phyloP scores from a whole-genome alignment of 2,113 vertebrate species.

The Cyprinus carpio region DNA sequence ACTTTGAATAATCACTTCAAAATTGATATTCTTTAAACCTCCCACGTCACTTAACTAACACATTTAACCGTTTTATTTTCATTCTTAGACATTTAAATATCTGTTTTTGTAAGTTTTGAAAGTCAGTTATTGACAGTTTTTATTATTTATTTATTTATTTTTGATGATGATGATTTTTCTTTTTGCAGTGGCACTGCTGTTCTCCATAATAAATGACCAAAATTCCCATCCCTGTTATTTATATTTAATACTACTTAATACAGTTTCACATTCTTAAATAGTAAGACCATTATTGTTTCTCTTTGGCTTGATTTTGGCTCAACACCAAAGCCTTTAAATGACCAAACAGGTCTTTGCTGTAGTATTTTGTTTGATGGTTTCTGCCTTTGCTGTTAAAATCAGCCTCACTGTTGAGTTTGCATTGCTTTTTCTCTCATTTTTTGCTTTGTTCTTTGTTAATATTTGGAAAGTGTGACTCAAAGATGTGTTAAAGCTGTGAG shows the following conservation, averaged over 20 bases:
- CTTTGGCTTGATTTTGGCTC: background rate
- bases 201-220: background rate
- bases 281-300: background rate
- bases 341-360: background rate
- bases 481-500: slow-evolving; percentile 29
- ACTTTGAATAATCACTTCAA: no score
- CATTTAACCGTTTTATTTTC: background rate
- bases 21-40: no score
- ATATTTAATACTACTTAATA: background rate
- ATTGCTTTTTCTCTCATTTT: background rate
- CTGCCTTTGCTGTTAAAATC: background rate
- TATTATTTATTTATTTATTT: no score
- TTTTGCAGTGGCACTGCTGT: background rate
- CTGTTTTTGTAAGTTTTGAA: background rate
- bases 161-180: background rate
- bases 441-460: background rate
- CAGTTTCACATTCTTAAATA: background rate
- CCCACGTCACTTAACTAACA: background rate
- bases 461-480: slow-evolving; percentile 52
- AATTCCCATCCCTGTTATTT: background rate
- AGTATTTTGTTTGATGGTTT: background rate
- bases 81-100: background rate
- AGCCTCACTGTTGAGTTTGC: background rate
- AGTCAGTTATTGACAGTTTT: background rate
- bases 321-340: background rate